Percentiles rank a stretch among this genome's conserved stretches.
Conservation (phyloP, 2,888 invertebrate genomes). For the Frankliniella fusca region DNA sequence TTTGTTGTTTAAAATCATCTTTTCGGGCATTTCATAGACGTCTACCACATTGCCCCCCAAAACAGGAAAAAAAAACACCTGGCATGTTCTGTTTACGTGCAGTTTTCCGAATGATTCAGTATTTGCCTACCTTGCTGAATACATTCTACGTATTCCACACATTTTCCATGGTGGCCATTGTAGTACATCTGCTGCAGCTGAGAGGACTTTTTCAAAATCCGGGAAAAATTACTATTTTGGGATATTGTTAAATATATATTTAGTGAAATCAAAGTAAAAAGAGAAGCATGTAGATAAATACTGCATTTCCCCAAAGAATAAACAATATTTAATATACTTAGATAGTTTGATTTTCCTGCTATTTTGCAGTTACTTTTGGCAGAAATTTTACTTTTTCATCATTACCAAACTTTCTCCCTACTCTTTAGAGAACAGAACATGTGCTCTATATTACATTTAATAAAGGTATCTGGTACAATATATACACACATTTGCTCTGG, state of each 20-base stretch:
- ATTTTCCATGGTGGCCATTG: background rate
- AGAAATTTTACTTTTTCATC: background rate
- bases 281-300: background rate
- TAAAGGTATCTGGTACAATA: constrained; percentile 21
- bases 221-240: background rate
- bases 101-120: background rate
- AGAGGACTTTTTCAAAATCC: background rate
- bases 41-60: background rate
- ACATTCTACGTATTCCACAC: background rate
- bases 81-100: background rate
- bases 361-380: constrained; percentile 9
- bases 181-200: background rate
- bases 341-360: constrained; percentile 20
- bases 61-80: background rate
- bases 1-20: background rate
- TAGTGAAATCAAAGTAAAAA: background rate
- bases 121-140: background rate
- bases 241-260: background rate
- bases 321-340: background rate
- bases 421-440: constrained; percentile 14
- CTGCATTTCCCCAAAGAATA: background rate
- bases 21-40: background rate
- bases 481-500: background rate
- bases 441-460: constrained; percentile 20
- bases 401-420: background rate